Conservation (phyloP, 2,797 vertebrate species). For the Oreochromis mossambicus region DNA sequence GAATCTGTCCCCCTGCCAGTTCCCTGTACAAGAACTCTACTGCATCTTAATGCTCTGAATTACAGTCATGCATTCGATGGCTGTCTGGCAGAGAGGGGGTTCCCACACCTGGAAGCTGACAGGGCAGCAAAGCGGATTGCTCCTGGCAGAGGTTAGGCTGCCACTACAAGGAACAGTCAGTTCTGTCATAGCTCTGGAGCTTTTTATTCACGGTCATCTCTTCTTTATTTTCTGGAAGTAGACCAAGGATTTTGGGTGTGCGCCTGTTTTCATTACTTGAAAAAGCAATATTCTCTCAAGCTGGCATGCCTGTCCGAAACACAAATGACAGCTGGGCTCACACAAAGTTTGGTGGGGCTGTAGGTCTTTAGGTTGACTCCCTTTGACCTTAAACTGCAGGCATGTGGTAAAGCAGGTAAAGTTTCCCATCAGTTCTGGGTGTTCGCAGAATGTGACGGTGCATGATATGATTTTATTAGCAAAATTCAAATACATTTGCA, state of each 20-base stretch:
- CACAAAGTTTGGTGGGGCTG: conserved; percentile 10
- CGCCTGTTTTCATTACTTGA: conserved; percentile 38
- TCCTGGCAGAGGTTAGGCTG: conserved; percentile 31
- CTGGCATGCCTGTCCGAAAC: conserved; percentile 34
- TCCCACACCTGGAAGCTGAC: conserved; percentile 64
- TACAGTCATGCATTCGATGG: conserved; percentile 39
- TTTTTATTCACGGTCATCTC: conserved; percentile 17
- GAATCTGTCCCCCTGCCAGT: conserved; percentile 45
- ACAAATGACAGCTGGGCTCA: conserved; percentile 35
- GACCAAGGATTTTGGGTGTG: conserved; percentile 46
- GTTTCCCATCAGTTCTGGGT: conserved; percentile 21
- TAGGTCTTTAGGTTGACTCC: conserved; percentile 18
- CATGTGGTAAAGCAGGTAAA: conserved; percentile 14
- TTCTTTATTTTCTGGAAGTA: conserved; percentile 11
- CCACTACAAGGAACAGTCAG: conserved; percentile 22
- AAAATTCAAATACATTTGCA: conserved; percentile 51
- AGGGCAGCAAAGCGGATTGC: conserved; percentile 22
- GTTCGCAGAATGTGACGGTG: conserved; percentile 21
- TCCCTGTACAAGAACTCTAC: conserved; percentile 25
- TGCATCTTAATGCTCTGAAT: conserved; percentile 51
- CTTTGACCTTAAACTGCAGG: conserved; percentile 41
- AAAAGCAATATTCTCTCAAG: conserved; percentile 50
- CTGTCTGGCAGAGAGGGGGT: conserved; percentile 41
- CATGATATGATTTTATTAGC: conserved; percentile 35
- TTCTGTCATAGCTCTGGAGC: conserved; percentile 1